A percentile compares a stretch with the other conserved stretches of the same genome.
These are phyloP conservation scores for Ephialtes manifestator DNA, from an alignment of 2,888 invertebrate genomes.

Conservation along the genomic window DNA sequence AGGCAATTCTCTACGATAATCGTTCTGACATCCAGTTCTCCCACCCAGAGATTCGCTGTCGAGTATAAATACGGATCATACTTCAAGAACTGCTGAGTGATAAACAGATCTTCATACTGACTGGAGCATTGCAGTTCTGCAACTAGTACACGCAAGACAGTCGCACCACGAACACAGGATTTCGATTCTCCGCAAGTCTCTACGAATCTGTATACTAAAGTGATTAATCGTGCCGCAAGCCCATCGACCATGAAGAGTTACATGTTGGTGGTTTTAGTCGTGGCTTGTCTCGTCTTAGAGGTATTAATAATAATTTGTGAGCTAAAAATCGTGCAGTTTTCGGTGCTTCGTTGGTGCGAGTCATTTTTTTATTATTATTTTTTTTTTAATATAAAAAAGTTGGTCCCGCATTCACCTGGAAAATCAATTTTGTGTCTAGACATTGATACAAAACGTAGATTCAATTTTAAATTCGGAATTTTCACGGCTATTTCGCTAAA, in stretches of 20 bases:
- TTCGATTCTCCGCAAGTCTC: neutral
- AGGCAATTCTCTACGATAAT: constrained; percentile 77
- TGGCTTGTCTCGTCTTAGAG: constrained; percentile 51
- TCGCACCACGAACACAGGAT: constrained; percentile 10
- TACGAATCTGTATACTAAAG: constrained; percentile 29
- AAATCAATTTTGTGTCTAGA: neutral
- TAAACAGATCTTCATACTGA: constrained; percentile 51
- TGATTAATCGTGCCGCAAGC: constrained; percentile 27
- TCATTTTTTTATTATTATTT: neutral
- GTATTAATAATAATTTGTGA: constrained; percentile 18
- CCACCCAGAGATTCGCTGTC: constrained; percentile 50
- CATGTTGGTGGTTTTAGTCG: constrained; percentile 46
- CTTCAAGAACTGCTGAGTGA: constrained; percentile 67
- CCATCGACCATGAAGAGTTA: constrained; percentile 63
- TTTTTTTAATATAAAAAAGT: neutral
- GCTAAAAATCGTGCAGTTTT: neutral
- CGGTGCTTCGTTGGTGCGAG: neutral
- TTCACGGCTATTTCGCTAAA: too few relatives aligned
- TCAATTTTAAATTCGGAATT: too few relatives aligned
- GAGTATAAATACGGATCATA: constrained; percentile 77
- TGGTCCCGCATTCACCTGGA: neutral
- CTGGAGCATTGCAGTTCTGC: constrained; percentile 38
- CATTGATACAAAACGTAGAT: neutral
- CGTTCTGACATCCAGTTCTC: constrained; percentile 73
- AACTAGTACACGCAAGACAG: constrained; percentile 39